These are phyloP conservation scores for human DNA, from an alignment of 2,113 vertebrate genomes.

Conservation along the genomic window GRCh38 chr1:146198001-146198500, in stretches of 20 bases:
- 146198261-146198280: neutral
- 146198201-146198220: constrained; percentile 13
- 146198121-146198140: no score
- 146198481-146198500: no score
- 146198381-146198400: constrained; percentile 51
- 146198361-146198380: constrained; percentile 22
- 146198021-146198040: neutral
- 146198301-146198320: constrained; percentile 4
- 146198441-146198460: no score
- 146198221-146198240: constrained; percentile 44
- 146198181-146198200: constrained; percentile 13
- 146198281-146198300: neutral
- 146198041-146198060: no score
- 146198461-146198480: no score
- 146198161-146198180: neutral
- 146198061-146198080: no score
- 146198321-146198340: constrained; percentile 3
- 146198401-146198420: neutral
- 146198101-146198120: no score
- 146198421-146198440: no score
- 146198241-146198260: neutral
- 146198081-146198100: no score
- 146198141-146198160: no score
- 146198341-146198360: constrained; percentile 48
- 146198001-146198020: neutral